phyloP scores from a whole-genome alignment of 2,888 invertebrate genomes.

The Allacma fusca region DNA sequence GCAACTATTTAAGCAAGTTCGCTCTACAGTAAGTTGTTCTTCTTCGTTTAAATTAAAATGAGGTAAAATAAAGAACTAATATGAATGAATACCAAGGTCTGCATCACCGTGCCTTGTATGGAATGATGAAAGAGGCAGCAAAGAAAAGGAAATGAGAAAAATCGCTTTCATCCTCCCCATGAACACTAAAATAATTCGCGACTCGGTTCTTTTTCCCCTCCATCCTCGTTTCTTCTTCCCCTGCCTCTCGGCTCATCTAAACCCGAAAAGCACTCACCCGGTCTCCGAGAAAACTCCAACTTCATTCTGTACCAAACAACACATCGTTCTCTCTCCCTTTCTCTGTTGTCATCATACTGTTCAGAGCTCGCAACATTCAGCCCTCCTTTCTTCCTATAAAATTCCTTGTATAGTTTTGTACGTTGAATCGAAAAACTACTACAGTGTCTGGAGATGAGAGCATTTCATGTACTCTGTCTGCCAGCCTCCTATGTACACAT shows the following conservation, averaged over 20 bases:
- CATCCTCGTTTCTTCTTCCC: slow-evolving; percentile 5
- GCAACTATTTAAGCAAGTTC: slow-evolving; percentile 17
- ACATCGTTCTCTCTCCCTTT: slow-evolving; percentile 1
- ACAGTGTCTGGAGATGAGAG: slow-evolving; percentile 11
- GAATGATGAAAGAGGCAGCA: slow-evolving; percentile 31
- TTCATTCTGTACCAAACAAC: slow-evolving; percentile 24
- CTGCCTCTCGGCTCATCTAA: slow-evolving; percentile 25
- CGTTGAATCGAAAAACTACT: neutral
- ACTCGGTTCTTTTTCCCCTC: slow-evolving; percentile 31
- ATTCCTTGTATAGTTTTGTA: neutral
- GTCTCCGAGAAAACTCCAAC: slow-evolving; percentile 34
- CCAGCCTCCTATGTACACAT: neutral
- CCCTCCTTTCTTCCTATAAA: slow-evolving; percentile 11
- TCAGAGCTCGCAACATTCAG: slow-evolving; percentile 17
- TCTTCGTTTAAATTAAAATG: slow-evolving; percentile 35
- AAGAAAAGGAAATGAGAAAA: slow-evolving; percentile 45
- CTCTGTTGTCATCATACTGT: slow-evolving; percentile 17
- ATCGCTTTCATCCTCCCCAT: slow-evolving; percentile 40
- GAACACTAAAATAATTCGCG: slow-evolving; percentile 45
- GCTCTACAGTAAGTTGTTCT: slow-evolving; percentile 17
- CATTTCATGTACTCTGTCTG: slow-evolving; percentile 4
- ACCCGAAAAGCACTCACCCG: slow-evolving; percentile 36
- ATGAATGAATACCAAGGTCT: slow-evolving; percentile 27
- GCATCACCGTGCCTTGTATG: slow-evolving; percentile 15
- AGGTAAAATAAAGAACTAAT: slow-evolving; percentile 37